Evolutionary conservation across 53 echinoderm and acorn worm genomes (phyloP).

Genomic region (Luidia sarsii): DNA sequence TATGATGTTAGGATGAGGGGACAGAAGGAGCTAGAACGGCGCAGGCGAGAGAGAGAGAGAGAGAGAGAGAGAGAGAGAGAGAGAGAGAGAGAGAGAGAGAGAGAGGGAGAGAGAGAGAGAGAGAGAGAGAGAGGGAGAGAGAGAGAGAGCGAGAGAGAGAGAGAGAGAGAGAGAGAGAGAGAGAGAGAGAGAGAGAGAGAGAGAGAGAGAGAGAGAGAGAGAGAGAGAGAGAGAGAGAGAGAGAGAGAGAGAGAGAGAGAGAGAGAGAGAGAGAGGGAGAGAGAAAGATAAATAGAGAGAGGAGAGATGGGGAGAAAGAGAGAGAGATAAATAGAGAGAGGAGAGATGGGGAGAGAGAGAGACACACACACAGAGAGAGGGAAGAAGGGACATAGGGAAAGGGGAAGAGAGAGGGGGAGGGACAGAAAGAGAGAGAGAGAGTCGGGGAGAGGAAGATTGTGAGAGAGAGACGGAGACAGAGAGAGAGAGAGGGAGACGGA

Average conservation of each 20-base stretch:
- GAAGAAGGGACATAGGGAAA: not conserved
- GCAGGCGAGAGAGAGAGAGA: too few relatives aligned
- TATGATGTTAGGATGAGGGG: too few relatives aligned
- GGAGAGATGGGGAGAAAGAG: too few relatives aligned
- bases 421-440: too few relatives aligned
- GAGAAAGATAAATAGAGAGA: too few relatives aligned
- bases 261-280: slow-evolving; percentile 2
- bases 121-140: not conserved
- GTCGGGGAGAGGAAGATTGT: too few relatives aligned
- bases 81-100: slow-evolving; percentile 17
- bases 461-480: too few relatives aligned
- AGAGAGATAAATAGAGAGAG: not conserved
- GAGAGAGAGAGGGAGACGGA: too few relatives aligned
- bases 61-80: slow-evolving; percentile 13
- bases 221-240: slow-evolving; percentile 7
- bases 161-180: not conserved
- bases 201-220: not conserved
- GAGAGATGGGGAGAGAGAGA: not conserved
- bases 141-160: too few relatives aligned
- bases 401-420: too few relatives aligned
- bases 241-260: not conserved
- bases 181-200: not conserved
- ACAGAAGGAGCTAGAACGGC: not conserved
- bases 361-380: not conserved
- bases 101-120: not conserved